Evolutionary conservation across 2,888 invertebrate species (phyloP).

Genomic region (Mantis religiosa): DNA sequence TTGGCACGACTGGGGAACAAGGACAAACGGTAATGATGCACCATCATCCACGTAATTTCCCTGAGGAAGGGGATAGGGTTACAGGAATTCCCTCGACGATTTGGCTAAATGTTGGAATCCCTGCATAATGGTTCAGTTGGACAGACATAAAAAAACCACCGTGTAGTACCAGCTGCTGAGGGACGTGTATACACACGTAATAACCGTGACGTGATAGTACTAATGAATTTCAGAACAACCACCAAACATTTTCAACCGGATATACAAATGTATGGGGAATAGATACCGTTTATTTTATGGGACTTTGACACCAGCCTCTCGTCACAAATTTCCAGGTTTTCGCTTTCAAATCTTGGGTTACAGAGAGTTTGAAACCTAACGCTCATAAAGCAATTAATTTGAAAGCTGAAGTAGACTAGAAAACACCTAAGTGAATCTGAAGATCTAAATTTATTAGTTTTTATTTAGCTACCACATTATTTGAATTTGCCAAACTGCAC

Average conservation of each 20-base stretch:
- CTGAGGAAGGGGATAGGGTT: not conserved
- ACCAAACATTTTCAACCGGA: not conserved
- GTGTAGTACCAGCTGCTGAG: not conserved
- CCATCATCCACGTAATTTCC: not conserved
- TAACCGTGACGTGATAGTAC: not conserved
- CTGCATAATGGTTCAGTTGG: not conserved
- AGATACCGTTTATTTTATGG: not conserved
- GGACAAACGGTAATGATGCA: not conserved
- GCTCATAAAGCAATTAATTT: no score
- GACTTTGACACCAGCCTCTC: not conserved
- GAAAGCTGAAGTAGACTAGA: no score
- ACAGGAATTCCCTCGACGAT: not conserved
- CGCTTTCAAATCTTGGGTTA: not conserved
- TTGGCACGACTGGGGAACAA: not conserved
- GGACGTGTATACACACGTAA: not conserved
- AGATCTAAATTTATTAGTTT: no score
- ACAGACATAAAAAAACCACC: not conserved
- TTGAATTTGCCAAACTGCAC: no score
- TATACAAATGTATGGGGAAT: not conserved
- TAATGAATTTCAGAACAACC: not conserved
- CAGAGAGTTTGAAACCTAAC: not conserved
- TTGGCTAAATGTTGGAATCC: not conserved
- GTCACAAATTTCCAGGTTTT: not conserved
- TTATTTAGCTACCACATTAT: no score
- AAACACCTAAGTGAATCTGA: no score